Base-by-base conservation (phyloP, 2,888 invertebrate genomes). In the Acanthococcus lagerstroemiae region DNA sequence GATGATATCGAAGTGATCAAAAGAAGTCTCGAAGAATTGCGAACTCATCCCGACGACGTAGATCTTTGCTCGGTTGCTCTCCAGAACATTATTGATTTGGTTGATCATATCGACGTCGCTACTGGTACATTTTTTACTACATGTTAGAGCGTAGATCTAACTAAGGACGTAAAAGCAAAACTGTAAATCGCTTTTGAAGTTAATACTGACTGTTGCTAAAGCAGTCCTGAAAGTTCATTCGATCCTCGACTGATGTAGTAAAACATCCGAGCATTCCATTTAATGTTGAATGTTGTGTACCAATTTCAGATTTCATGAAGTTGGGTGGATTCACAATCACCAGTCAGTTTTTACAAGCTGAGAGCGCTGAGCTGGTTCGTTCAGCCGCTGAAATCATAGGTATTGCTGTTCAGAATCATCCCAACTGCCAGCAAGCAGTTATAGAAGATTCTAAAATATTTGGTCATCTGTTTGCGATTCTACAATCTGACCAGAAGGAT, bases 1-100 rank as follows among this genome's bases (percentile, higher is more conserved):
- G 37, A 63, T 54, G 63, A 63, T 24, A 63, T 63, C 9, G 63
- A 54, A 30, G 37, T 63, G 25, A 54, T 63, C 22, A 63, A 63
- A 24, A 48, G 24, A 9, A 63, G 63, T 54, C 24, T 63, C 19
- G 24, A 27, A 17, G 63, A 63, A 15, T 15, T 63, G 30, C 50
- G 50, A 63, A 37, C 17, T 19, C 24, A 52, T 27, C 17, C 52
- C n/a, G 52, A 52, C 24, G 54, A 63, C 54, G 25, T 5, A 2
- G 63, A 63, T 21, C 26, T n/a, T 50, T 63, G 63, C 17, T 52
- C 63, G 2, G 19, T 63, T 2, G 63, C 63, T 15, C 44, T 63
- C 9, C 22, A 27, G n/a, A 63, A 44, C 15, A 63, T 63, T 17
- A 63, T 63, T 48, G 54, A 54, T 22, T 50, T 63, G 5, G 63